These are phyloP conservation scores for Crioceris asparagi DNA, from an alignment of 2,888 invertebrate genomes.

Conservation along the genomic window DNA sequence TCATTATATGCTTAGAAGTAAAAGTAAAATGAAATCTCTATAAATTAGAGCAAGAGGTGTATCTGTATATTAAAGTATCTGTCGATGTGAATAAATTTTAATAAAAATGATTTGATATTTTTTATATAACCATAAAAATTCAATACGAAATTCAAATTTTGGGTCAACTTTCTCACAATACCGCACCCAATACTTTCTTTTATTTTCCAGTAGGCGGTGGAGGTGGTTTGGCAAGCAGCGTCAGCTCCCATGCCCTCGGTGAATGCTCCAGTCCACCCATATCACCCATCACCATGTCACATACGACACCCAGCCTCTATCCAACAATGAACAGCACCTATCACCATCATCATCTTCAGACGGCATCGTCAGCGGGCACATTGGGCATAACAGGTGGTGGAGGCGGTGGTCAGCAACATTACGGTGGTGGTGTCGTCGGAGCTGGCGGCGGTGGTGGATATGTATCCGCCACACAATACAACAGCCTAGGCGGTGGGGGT, in stretches of 20 bases:
- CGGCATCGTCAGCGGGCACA: slow-evolving; percentile 12
- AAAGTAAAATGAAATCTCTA: too few species aligned
- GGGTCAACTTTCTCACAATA: too few species aligned
- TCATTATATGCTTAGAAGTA: too few species aligned
- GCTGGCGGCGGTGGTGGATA: slow-evolving; percentile 22
- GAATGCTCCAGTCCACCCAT: slow-evolving; percentile 49
- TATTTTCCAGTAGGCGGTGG: slow-evolving; percentile 36
- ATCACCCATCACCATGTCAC: slow-evolving; percentile 39
- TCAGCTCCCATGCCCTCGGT: slow-evolving; percentile 59
- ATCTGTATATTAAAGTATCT: too few species aligned
- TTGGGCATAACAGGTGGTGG: neutral
- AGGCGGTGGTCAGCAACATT: slow-evolving; percentile 14
- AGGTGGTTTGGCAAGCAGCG: slow-evolving; percentile 52
- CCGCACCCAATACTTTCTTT: neutral
- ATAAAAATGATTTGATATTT: too few species aligned
- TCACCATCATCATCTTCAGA: slow-evolving; percentile 29
- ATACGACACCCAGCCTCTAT: slow-evolving; percentile 39
- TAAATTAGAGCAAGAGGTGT: too few species aligned
- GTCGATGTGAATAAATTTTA: too few species aligned
- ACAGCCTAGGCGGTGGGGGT: slow-evolving; percentile 24
- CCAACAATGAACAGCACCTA: slow-evolving; percentile 33
- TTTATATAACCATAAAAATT: too few species aligned
- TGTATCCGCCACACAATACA: slow-evolving; percentile 31
- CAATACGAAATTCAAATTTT: too few species aligned
- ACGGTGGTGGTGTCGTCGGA: slow-evolving; percentile 18